Conservation (phyloP, 2,113 vertebrate genomes). For the Neopipo cinnamomea region DNA sequence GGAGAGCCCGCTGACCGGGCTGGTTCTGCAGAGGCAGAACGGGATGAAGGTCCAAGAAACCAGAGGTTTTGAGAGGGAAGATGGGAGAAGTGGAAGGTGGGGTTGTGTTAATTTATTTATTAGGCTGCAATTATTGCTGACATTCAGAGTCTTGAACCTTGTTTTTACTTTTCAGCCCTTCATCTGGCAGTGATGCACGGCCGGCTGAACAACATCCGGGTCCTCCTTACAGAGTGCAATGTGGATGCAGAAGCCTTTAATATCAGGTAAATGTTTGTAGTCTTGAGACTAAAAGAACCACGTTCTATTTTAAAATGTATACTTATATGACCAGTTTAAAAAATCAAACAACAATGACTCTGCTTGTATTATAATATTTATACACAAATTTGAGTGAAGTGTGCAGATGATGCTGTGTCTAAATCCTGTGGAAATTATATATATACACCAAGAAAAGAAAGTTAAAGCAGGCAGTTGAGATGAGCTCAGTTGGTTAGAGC, state of each 20-base stretch:
- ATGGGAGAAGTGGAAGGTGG: not conserved
- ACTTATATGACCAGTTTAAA: not conserved
- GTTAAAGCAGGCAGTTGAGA: not conserved
- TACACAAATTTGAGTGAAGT: not conserved
- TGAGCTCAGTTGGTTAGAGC: not conserved
- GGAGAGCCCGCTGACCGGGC: not conserved
- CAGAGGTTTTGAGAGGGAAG: not conserved
- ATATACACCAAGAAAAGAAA: not conserved
- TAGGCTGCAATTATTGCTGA: not conserved
- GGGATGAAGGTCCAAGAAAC: not conserved
- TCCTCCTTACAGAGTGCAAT: constrained; percentile 93
- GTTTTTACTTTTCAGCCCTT: constrained; percentile 78
- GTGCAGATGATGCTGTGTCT: not conserved
- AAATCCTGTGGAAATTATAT: not conserved
- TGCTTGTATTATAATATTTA: not conserved
- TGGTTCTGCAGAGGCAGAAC: not conserved
- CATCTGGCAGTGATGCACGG: constrained; percentile 97
- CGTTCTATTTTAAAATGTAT: not conserved
- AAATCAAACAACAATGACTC: not conserved
- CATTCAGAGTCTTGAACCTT: not conserved
- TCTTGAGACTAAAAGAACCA: not conserved
- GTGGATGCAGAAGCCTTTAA: constrained; percentile 97
- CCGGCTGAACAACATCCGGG: constrained; percentile 92
- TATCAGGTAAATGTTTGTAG: constrained; percentile 77
- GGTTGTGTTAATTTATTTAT: not conserved